Evolutionary conservation across 2,797 vertebrate species (phyloP), one percentile per base, ranked within the genome.

Genomic region (Sebastes goodei): DNA sequence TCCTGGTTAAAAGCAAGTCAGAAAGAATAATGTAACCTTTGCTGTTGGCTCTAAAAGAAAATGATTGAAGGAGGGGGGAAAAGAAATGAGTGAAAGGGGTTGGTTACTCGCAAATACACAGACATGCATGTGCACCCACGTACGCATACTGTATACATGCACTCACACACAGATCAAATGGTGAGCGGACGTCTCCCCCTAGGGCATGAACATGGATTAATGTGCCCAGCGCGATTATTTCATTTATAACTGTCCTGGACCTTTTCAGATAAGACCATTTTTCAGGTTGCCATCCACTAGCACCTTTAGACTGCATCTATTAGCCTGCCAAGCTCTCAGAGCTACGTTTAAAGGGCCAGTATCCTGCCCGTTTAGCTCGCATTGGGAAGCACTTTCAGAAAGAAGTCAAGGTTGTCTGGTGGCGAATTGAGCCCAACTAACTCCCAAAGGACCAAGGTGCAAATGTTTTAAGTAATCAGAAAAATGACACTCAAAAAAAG

Each of bases 221-320:
- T 95, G 94, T 89, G 88, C 86, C 83, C 76, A 62, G 86, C n/a
- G 59, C 29, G 81, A 93, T 93, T 91, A 94, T 94, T 95, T 94
- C 88, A 95, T 95, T 95, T 93, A 94, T 93, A 93, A 93, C 93
- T 92, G 93, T 94, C 93, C 83, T 78, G 88, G 89, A 93, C 93
- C 93, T 94, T 95, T 95, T 95, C 93, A 93, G 92, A 95, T 93
- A 86, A 94, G 91, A 88, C 91, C 86, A 93, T 95, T 96, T 93
- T 94, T 95, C 93, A 95, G 91, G 86, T 90, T 92, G 89, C 92
- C 89, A 90, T 93, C 93, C 92, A 93, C 95, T 94, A 93, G 89
- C 92, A 94, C 94, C 92, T 94, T 91, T 92, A 91, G 82, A 88
- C 91, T 87, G 86, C 89, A 94, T 94, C 90, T 94, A 93, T 94